Percentiles rank a stretch among this genome's conserved stretches.
Conservation (phyloP, 1,140 invertebrate species). For the Achroia grisella region DNA sequence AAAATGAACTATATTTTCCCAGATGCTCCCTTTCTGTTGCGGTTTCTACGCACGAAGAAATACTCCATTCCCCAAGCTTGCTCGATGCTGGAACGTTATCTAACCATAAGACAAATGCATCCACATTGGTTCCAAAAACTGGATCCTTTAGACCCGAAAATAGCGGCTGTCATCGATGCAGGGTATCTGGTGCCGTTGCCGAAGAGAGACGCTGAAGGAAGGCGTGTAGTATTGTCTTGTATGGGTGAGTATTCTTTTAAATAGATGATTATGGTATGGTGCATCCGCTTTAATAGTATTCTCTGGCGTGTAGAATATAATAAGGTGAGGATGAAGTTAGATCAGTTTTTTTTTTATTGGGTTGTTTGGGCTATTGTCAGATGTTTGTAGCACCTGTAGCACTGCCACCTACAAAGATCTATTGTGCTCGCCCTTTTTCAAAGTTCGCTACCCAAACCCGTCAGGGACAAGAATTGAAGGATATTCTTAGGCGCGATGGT, state of each 20-base stretch:
- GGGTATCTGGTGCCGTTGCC: slow-evolving; percentile 87
- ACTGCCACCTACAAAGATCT: too few species aligned
- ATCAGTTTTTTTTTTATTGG: too few species aligned
- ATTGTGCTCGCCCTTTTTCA: too few species aligned
- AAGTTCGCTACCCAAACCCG: too few species aligned
- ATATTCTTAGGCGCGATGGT: too few species aligned
- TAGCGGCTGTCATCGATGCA: slow-evolving; percentile 85
- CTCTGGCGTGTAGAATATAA: too few species aligned
- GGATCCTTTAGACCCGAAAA: slow-evolving; percentile 81
- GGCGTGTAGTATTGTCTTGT: slow-evolving; percentile 83
- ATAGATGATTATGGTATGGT: too few species aligned
- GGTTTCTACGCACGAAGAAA: slow-evolving; percentile 90
- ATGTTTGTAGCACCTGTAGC: too few species aligned
- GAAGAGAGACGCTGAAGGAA: slow-evolving; percentile 81
- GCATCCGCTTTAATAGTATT: too few species aligned
- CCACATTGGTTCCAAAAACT: slow-evolving; percentile 89
- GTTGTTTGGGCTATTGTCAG: too few species aligned
- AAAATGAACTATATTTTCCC: slow-evolving; percentile 11
- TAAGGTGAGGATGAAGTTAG: too few species aligned
- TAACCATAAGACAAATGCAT: slow-evolving; percentile 85
- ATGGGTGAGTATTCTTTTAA: slow-evolving; percentile 72
- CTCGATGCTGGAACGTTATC: slow-evolving; percentile 88
- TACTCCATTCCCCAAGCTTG: slow-evolving; percentile 89
- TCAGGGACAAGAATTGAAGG: too few species aligned
- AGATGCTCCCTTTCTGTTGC: slow-evolving; percentile 85